Conservation (phyloP, 1,140 invertebrate genomes). For the Caerostris darwini region DNA sequence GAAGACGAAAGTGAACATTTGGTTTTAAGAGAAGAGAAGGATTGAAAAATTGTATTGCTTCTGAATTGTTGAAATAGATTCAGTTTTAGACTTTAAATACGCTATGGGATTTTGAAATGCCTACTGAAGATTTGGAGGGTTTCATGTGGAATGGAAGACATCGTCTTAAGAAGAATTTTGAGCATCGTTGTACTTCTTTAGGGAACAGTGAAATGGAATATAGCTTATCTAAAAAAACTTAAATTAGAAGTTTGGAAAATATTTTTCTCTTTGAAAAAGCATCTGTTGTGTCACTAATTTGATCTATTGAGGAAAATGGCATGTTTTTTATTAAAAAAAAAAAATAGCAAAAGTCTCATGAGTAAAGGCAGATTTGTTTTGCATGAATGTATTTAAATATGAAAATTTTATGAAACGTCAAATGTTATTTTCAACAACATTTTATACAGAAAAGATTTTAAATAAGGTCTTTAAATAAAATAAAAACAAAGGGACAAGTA, state of each 20-base stretch:
- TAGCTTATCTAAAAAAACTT: too few species aligned
- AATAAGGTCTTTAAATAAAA: too few species aligned
- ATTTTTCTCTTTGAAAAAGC: not conserved
- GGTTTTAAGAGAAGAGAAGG: not conserved
- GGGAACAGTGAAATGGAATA: not conserved
- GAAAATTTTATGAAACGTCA: too few species aligned
- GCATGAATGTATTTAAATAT: too few species aligned
- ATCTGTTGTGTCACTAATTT: not conserved
- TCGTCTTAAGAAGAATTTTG: not conserved
- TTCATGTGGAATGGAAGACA: not conserved
- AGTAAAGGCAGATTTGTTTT: too few species aligned
- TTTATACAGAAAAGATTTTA: too few species aligned
- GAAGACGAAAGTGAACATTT: not conserved
- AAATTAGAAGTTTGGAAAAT: too few species aligned
- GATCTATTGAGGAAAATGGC: not conserved
- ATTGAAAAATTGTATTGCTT: not conserved
- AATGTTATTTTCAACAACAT: too few species aligned
- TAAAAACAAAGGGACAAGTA: too few species aligned
- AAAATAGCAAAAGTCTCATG: too few species aligned
- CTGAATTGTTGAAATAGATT: not conserved
- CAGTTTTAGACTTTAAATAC: not conserved
- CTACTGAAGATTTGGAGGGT: too few species aligned
- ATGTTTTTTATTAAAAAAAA: too few species aligned
- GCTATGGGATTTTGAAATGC: not conserved
- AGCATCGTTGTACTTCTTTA: not conserved